Base-by-base conservation (phyloP, 2,797 vertebrate genomes). In the Lates japonicus region DNA sequence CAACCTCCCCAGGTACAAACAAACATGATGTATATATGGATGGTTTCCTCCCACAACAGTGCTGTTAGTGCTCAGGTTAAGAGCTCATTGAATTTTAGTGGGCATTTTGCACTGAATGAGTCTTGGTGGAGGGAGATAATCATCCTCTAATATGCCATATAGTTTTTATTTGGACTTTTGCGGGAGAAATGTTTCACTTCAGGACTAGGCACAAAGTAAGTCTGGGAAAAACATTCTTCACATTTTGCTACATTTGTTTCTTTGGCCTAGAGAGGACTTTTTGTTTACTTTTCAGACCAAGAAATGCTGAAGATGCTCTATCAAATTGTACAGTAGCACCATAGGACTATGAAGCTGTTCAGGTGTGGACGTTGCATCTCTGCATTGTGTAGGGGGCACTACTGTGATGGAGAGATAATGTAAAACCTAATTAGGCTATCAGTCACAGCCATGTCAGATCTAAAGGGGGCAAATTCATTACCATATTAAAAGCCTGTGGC, bases 1-100 rank as follows among this genome's bases (percentile, higher is more conserved):
- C 91, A 98, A 98, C 79, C 88, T 99, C 42, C 97, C 98, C 82
- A 96, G 97, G 98, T 98, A 90, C 51, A 64, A 46, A 70, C 11
- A 29, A 29, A 52, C 19, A 22, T 59, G 0, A 59, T 52, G 7
- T 60, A 5, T 35, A 39, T 20, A 54, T 31, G 17, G 20, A 35
- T 49, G 16, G 3, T 37, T 82, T 55, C 3, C 44, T 64, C 13
- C 10, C 33, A 39, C 8, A 55, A 13, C 46, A n/a, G 2, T 51
- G 11, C 33, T 31, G 3, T 35, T 31, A n/a, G 5, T 29, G 8
- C 31, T 46, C 12, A 14, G 3, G 22, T n/a, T 22, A 41, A 62
- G 41, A 62, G 10, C 5, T 51, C 7, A 25, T 57, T 49, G 25
- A 37, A 29, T 59, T 19, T 49, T 52, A 20, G 20, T 25, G 19